A percentile compares a stretch with the other conserved stretches of the same genome.
Evolutionary conservation across 64 coral and sea anemone genomes (phyloP).

Genomic region (Astreopora myriophthalma): DNA sequence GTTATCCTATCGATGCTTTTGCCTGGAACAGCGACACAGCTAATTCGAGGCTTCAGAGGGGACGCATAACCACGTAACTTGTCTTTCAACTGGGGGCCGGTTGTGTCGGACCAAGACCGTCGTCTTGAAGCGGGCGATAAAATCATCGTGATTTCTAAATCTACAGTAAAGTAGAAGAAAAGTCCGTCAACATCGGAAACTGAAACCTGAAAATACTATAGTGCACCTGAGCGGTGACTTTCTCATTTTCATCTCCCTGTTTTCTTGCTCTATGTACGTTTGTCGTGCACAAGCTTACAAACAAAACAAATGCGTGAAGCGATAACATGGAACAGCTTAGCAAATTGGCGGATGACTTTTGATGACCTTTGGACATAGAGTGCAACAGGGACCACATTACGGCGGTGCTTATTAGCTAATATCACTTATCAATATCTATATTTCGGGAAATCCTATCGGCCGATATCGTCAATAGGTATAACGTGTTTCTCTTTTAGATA

Average conservation of each 20-base stretch:
- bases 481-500: neutral
- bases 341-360: neutral
- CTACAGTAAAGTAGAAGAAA: neutral
- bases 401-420: neutral
- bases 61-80: neutral
- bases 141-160: neutral
- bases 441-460: neutral
- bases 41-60: neutral
- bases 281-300: neutral
- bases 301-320: neutral
- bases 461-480: neutral
- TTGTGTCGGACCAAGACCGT: neutral
- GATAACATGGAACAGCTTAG: neutral
- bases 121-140: neutral
- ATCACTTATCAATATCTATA: constrained; percentile 8
- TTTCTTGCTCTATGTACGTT: neutral
- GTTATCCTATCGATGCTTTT: constrained; percentile 12
- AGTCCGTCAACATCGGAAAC: neutral
- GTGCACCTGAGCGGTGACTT: neutral
- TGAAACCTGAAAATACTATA: neutral
- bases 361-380: neutral
- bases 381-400: neutral
- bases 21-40: neutral
- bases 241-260: neutral
- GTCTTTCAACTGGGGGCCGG: neutral